Conservation (phyloP, 2,797 vertebrate species). For the Gorsachius magnificus region DNA sequence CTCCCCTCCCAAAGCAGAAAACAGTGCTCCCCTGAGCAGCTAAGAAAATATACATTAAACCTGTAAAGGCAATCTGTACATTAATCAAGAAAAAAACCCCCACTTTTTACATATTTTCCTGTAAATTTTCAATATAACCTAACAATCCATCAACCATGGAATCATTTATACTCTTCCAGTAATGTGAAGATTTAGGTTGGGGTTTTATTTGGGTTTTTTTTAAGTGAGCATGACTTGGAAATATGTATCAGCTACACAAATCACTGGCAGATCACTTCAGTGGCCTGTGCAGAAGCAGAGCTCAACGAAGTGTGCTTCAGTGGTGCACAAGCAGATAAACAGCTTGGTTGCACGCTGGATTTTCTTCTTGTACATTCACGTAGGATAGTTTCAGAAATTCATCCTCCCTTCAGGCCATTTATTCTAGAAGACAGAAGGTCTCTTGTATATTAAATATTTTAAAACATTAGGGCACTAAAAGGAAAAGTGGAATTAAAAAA, state of each 20-base stretch:
- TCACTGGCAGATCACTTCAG: not conserved
- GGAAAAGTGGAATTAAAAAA: not conserved
- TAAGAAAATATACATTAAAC: not conserved
- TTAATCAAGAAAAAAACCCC: not conserved
- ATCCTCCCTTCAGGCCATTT: not conserved
- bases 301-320: not conserved
- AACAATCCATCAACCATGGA: not conserved
- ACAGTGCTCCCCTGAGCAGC: not conserved
- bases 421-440: not conserved
- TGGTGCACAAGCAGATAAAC: not conserved
- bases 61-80: not conserved
- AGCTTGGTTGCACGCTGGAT: not conserved
- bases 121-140: not conserved
- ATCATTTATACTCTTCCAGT: not conserved
- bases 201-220: not conserved
- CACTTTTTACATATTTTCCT: not conserved
- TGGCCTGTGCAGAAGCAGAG: not conserved
- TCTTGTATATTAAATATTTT: conserved; percentile 5
- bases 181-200: not conserved
- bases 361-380: not conserved
- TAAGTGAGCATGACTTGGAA: not conserved
- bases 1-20: not conserved
- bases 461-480: not conserved
- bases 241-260: not conserved
- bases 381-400: not conserved